Evolutionary conservation across 2,797 vertebrate species (phyloP), one percentile per base, ranked within the genome.

Genomic region (Enteromius argenteus): DNA sequence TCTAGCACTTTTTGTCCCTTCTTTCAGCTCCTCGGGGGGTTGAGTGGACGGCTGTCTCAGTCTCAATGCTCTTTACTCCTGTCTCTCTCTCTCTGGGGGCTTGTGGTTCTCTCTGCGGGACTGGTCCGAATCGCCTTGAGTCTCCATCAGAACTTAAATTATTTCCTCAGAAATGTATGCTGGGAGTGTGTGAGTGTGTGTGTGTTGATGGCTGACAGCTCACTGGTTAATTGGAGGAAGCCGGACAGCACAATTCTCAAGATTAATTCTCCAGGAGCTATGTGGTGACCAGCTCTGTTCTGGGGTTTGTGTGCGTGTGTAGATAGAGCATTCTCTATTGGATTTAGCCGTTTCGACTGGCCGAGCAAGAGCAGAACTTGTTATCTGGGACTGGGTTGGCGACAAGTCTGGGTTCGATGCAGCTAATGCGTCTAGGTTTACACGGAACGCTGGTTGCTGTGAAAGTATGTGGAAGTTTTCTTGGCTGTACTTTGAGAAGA

Each of bases 41-140:
- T 87, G 86, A 87, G 84, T 79, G 80, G 71, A 81, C 30, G 53
- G n/a, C 87, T 75, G 60, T 80, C 84, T 27, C 27, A 27, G 60
- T 80, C 84, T 27, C 27, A 27, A 27, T 27, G 27, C 27, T 27
- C 27, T 27, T 27, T 27, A 27, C 19, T 69, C 56, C 58, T 44
- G 32, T 79, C 46, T 80, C 44, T 79, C 42, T 71, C 49, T 56
- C 72, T 83, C 87, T 62, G 49, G 85, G 76, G 85, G 42, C 35
- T 85, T 15, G 51, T 86, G 56, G 53, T 71, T 79, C 49, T 84
- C 80, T 67, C 83, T 71, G 64, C 46, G 77, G 81, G 80, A 81
- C 80, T 27, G 27, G 58, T 2, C 42, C n/a, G 74, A 86, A 83
- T 84, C 75, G 49, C 74, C 73, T 78, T 27, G 3, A 81, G 80